Percentiles rank a stretch among this genome's conserved stretches.
Conservation (phyloP, 2,888 invertebrate genomes). For the Busseola fusca region DNA sequence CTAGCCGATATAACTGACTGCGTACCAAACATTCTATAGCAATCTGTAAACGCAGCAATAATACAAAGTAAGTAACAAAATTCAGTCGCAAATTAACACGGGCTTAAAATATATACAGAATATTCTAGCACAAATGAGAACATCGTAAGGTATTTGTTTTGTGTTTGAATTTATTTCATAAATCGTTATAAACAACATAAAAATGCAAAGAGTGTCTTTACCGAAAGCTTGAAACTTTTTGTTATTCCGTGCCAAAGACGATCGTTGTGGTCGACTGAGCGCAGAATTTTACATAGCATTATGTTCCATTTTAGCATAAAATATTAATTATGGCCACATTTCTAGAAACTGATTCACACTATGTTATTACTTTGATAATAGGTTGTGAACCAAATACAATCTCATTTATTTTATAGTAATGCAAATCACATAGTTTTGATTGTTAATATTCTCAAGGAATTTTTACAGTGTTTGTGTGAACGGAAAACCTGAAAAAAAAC, state of each 20-base stretch:
- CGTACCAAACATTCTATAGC: slow-evolving; percentile 26
- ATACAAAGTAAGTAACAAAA: slow-evolving; percentile 32
- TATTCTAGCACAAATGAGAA: slow-evolving; percentile 36
- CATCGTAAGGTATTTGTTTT: slow-evolving; percentile 27
- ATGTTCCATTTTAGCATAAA: slow-evolving; percentile 44
- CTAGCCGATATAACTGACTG: slow-evolving; percentile 29
- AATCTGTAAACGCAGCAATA: slow-evolving; percentile 39
- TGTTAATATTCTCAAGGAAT: slow-evolving; percentile 8
- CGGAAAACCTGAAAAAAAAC: slow-evolving; percentile 59
- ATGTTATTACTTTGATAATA: slow-evolving; percentile 26
- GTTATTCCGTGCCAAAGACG: slow-evolving; percentile 49
- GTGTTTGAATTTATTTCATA: slow-evolving; percentile 38
- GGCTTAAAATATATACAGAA: slow-evolving; percentile 28
- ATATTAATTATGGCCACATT: slow-evolving; percentile 39
- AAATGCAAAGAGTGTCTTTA: slow-evolving; percentile 25
- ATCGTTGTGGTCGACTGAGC: slow-evolving; percentile 49
- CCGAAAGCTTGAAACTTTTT: slow-evolving; percentile 50
- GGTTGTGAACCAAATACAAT: not conserved
- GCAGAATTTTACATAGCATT: slow-evolving; percentile 45
- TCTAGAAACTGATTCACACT: slow-evolving; percentile 27
- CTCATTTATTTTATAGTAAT: not conserved
- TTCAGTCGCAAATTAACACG: slow-evolving; percentile 39
- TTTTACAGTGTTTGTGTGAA: slow-evolving; percentile 46
- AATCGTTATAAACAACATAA: slow-evolving; percentile 26
- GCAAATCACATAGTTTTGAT: not conserved